These are phyloP conservation scores for Atlantisia rogersi DNA, from an alignment of 2,113 vertebrate genomes.

Conservation along the genomic window DNA sequence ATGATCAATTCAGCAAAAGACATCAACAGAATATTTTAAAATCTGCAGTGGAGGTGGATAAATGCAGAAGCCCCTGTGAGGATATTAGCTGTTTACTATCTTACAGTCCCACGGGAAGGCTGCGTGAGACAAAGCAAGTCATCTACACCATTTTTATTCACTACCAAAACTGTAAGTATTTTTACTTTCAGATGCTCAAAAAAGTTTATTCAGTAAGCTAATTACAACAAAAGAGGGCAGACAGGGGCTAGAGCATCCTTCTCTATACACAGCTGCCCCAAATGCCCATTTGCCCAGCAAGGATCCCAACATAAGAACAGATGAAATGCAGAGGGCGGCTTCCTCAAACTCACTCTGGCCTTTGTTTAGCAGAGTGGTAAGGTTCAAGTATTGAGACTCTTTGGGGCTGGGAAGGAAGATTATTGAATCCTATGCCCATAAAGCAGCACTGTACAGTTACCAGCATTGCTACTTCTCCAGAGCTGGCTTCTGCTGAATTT, in stretches of 20 bases:
- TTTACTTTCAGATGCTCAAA: neutral
- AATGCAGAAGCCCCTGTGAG: neutral
- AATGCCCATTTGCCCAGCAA: neutral
- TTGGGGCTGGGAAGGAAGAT: neutral
- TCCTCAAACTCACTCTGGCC: neutral
- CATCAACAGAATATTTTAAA: constrained; percentile 14
- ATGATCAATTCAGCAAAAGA: constrained; percentile 34
- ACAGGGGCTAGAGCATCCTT: neutral
- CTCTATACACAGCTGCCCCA: neutral
- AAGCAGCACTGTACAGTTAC: neutral
- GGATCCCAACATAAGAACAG: neutral
- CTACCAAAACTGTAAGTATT: neutral
- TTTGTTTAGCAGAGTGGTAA: neutral
- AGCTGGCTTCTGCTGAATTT: neutral
- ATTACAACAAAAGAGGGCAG: neutral
- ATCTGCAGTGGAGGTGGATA: neutral
- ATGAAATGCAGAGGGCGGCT: neutral
- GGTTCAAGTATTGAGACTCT: neutral
- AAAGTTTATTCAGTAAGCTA: neutral
- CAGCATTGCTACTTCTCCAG: neutral
- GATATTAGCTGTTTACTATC: neutral
- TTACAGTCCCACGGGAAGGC: neutral
- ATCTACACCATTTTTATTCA: neutral
- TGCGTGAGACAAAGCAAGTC: neutral
- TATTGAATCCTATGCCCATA: neutral